A percentile compares a stretch with the other conserved stretches of the same genome.
Evolutionary conservation across 1,140 invertebrate species (phyloP).

Genomic region (Palaemon carinicauda): DNA sequence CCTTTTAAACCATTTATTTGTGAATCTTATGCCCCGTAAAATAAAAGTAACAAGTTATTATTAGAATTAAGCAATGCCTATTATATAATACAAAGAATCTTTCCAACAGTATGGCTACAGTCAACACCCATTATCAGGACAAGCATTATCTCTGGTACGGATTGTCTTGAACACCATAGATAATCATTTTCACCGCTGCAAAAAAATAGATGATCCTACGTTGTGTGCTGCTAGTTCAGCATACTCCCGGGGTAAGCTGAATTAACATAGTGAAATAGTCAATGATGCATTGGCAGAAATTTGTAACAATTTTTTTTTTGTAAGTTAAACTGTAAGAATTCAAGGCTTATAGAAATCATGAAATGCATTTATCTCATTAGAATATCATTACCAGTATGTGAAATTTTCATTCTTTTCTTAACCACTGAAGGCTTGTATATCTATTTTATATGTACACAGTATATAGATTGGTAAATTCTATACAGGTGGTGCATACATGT

Average conservation of each 20-base stretch:
- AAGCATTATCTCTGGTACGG: constrained; percentile 82
- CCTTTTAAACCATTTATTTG: too few species aligned
- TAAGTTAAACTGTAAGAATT: too few species aligned
- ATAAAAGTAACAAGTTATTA: not conserved
- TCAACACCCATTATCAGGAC: constrained; percentile 78
- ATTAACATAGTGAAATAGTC: not conserved
- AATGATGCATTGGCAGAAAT: not conserved
- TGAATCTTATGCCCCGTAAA: not conserved
- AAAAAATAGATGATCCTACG: constrained; percentile 79
- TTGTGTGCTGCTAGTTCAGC: constrained; percentile 74
- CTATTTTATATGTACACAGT: too few species aligned
- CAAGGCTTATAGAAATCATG: too few species aligned
- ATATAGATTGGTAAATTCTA: too few species aligned
- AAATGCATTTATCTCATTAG: too few species aligned
- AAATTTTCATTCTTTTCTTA: too few species aligned
- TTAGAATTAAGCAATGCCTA: not conserved
- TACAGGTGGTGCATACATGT: too few species aligned
- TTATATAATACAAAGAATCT: not conserved
- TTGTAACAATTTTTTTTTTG: too few species aligned
- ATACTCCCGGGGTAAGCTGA: constrained; percentile 75
- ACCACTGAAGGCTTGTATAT: too few species aligned
- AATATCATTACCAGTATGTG: too few species aligned
- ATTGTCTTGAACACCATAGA: constrained; percentile 95
- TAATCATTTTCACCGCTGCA: constrained; percentile 87
- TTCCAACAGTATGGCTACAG: constrained; percentile 87